Conservation (phyloP, 2,888 invertebrate genomes). For the Panzeria rudis region DNA sequence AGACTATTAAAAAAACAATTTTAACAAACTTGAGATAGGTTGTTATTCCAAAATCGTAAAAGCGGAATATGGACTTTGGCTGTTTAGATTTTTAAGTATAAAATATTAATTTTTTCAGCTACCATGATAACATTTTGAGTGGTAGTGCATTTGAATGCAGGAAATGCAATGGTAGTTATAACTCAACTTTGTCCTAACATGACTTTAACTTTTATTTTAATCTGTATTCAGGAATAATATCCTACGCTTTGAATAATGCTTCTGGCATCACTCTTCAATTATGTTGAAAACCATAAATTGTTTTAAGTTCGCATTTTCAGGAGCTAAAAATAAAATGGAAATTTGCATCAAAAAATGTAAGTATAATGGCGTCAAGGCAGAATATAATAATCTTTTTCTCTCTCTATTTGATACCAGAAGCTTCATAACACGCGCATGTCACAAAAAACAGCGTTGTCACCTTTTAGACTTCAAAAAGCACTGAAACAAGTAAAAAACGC, state of each 20-base stretch:
- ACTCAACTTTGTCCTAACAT: too few relatives aligned
- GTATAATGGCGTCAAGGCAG: slow-evolving; percentile 30
- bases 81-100: too few relatives aligned
- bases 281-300: slow-evolving; percentile 35
- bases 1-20: too few relatives aligned
- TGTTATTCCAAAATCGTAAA: too few relatives aligned
- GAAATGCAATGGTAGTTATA: too few relatives aligned
- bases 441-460: background rate
- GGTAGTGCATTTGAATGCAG: too few relatives aligned
- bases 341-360: slow-evolving; percentile 17
- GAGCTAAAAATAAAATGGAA: slow-evolving; percentile 49
- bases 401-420: slow-evolving; percentile 17
- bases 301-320: slow-evolving; percentile 15
- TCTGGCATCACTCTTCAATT: slow-evolving; percentile 17
- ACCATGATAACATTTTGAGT: too few relatives aligned
- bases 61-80: too few relatives aligned
- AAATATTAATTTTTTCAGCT: too few relatives aligned
- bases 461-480: too few relatives aligned
- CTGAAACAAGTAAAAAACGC: too few relatives aligned
- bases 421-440: slow-evolving; percentile 50
- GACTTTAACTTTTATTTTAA: background rate
- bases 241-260: background rate
- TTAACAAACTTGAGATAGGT: too few relatives aligned
- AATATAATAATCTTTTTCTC: background rate
- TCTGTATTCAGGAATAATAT: background rate